Evolutionary conservation across 2,113 vertebrate genomes (phyloP), one percentile per base, ranked within the genome.

Genomic region (Callorhinus ursinus): DNA sequence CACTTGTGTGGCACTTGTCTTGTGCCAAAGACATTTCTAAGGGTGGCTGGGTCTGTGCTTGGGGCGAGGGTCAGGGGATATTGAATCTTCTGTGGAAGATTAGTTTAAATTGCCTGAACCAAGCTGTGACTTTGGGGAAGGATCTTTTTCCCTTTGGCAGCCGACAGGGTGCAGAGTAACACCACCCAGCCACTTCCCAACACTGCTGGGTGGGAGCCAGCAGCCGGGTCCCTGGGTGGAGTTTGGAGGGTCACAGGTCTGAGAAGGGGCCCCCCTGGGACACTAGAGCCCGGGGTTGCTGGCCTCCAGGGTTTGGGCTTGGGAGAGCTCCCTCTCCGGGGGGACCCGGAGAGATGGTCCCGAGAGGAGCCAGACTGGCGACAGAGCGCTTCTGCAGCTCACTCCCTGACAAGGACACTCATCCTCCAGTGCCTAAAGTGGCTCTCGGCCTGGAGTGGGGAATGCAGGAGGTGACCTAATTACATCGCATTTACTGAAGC

Each of bases 401-500:
- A 7, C 33, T 59, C 33, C 82, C 49, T 19, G 31, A 51, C 21
- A 36, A n/a, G 71, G 51, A 28, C 26, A 0, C 39, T 49, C n/a
- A 12, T 36, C 74, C 53, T 21, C 72, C 26, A 46, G 81, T 0
- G 39, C 88, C 86, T 63, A 33, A 49, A 46, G 67, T 65, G n/a
- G 65, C 12, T 16, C 55, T 77, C 71, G 96, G 95, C 94, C 79
- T 15, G 33, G 49, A 65, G 88, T 4, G 9, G 74, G 51, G 69
- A 88, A 77, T 36, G 87, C 63, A 71, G 84, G 92, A 93, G 80
- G 88, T 97, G 96, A 97, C 98, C 97, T 71, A 90, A 28, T 96
- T 96, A 80, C 84, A 72, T 81, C 7, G 7, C 90, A 72, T 96
- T 96, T 90, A 85, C 77, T 55, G 69, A 97, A 90, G 51, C 11